Base-by-base conservation (phyloP, 1,140 invertebrate genomes). In the Zaprionus lachaisei region DNA sequence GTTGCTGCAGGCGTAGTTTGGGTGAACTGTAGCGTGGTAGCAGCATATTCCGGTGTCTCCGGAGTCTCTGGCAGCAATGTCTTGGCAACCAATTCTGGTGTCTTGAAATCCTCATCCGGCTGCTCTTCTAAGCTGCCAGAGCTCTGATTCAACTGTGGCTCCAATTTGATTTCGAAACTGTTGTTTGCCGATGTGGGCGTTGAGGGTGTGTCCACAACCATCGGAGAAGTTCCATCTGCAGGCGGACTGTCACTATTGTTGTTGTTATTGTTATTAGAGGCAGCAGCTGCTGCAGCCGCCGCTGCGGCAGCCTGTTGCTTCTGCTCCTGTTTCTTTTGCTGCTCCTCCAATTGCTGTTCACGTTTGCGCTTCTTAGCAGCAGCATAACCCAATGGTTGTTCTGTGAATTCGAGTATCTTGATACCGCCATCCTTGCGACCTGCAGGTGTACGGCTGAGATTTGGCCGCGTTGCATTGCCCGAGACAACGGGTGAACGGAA, bases 331-430 rank as follows among this genome's bases (percentile, higher is more conserved):
- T 96, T 96, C 80, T 96, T 96, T 4, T 95, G 94, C 58, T 95
- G 94, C 74, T 97, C 97, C 92, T 98, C 97, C 83, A 97, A 93
- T 94, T 98, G 97, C 95, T 93, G 92, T 81, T 94, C 94, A 9
- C 94, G 93, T 77, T 94, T 95, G 9, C 94, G 93, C 77, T 94
- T 94, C 65, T 95, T 95, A 2, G 94, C 94, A 12, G 95, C 94
- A 1, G 94, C 94, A 90, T 95, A 95, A 5, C 95, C 95, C n/a
- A 95, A 76, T 2, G 98, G 98, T 85, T 98, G 97, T 87, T 99
- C 98, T 20, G 96, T 96, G 78, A 99, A 98, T 86, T 99, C 98
- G 22, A 99, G 93, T 15, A 99, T 93, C 94, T 99, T 97, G 71
- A 98, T 97, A 63, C 98, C 98, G 72, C 97, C 97, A 92, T 98